Base-by-base conservation (phyloP, 2,888 invertebrate species). In the Stenurella melanura region DNA sequence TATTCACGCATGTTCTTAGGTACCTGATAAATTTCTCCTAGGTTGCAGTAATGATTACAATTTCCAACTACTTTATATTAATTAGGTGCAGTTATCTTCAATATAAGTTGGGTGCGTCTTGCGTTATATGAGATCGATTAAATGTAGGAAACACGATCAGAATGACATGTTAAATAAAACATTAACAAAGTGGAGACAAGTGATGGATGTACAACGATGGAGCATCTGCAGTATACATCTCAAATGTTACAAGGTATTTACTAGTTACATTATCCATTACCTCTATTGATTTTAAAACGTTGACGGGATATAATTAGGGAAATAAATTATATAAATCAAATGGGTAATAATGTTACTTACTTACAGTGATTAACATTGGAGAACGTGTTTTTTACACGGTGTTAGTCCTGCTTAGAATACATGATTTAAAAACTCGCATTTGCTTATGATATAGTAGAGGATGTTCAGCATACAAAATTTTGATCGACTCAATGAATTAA, bases 91-190 rank as follows among this genome's bases (percentile, higher is more conserved):
- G 74, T 75, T 75, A 75, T 70, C 73, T 73, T 63, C 73, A 60
- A 57, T 71, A 73, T 75, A 71, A 72, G 60, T 56, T 76, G 76
- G 73, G 69, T 77, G 72, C 60, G 75, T 73, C 73, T 38, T 68
- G 67, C 71, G 74, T 73, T 76, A 78, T 77, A 78, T 74, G 61
- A 67, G 66, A 78, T 75, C 80, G 77, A 80, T 82, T 79, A 80
- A 80, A 78, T 74, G 75, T 74, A 78, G 78, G 77, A 80, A 81
- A 83, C 79, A 81, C 79, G 81, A 78, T 78, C 72, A 75, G 57
- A 73, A 73, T 71, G 76, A 82, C 78, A 80, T 80, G 77, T 79
- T 83, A 83, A 83, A 81, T 83, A 83, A 83, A 82, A 80, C 83
- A 82, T 80, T 81, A 83, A 82, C 82, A 79, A 78, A 77, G 73